Evolutionary conservation across 2,888 invertebrate species (phyloP).

Genomic region (Drosophila koepferae): DNA sequence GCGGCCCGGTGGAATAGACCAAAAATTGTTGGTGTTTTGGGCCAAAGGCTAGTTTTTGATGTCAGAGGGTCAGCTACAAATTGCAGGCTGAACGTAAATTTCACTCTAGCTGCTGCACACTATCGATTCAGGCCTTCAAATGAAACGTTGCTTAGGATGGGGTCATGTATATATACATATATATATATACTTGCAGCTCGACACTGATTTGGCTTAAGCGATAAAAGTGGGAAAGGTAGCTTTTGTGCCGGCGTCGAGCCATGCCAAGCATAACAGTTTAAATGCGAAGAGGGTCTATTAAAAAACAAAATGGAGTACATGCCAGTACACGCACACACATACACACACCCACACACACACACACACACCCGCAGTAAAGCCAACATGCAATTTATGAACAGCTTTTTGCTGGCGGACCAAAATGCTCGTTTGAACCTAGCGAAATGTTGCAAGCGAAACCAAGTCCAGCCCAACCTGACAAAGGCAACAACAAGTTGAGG

Average conservation of each 20-base stretch:
- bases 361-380: constrained; percentile 54
- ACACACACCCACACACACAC: constrained; percentile 15
- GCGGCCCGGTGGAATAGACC: constrained; percentile 21
- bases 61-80: constrained; percentile 16
- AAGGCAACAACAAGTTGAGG: constrained; percentile 29
- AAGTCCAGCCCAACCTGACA: constrained; percentile 45
- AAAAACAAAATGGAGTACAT: constrained; percentile 78
- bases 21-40: constrained; percentile 36
- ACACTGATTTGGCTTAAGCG: constrained; percentile 78
- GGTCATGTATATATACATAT: constrained; percentile 8
- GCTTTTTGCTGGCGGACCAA: constrained; percentile 72
- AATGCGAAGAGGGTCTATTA: constrained; percentile 76
- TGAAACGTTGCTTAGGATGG: background rate
- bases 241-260: constrained; percentile 57
- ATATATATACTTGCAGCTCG: constrained; percentile 44
- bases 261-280: constrained; percentile 81
- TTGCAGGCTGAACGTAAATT: constrained; percentile 43
- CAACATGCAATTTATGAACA: constrained; percentile 81
- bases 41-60: constrained; percentile 26
- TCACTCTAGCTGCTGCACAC: constrained; percentile 24
- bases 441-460: constrained; percentile 57
- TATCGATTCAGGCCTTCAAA: constrained; percentile 39
- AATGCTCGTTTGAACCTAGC: constrained; percentile 79
- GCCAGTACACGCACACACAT: constrained; percentile 39
- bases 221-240: constrained; percentile 66